Evolutionary conservation across 2,113 vertebrate genomes (phyloP), one percentile per base, ranked within the genome.

Genomic region (Otis tarda): DNA sequence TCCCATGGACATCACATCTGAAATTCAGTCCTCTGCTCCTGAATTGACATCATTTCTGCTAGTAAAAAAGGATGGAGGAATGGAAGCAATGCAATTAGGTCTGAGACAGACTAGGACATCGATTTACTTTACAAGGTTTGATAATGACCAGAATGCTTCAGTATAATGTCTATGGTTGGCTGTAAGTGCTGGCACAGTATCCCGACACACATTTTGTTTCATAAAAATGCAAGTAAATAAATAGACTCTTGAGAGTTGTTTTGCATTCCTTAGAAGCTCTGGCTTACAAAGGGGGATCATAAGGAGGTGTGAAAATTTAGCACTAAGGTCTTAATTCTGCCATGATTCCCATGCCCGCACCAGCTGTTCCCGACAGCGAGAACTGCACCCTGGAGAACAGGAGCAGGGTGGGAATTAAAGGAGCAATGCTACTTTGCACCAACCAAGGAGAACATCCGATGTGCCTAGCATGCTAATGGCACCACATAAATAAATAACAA

Each of bases 221-320:
- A 69, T 37, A 82, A 87, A 94, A 93, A 83, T 78, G 64, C 43
- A 92, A 94, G 93, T 60, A 95, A 90, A 86, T 69, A 89, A 94
- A 91, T 71, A 88, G 28, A 1, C 85, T 83, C 92, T 39, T 81
- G 88, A 80, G 73, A 92, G 17, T 39, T 64, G 19, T 22, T 90
- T 81, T 83, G 8, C 0, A 0, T 64, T 95, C 49, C 61, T 93
- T 96, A 84, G 95, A 89, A 94, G 83, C 88, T 87, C 61, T 87
- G 43, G 28, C 35, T 78, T 83, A 87, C 39, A 92, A 89, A 95
- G 7, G 9, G 14, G 20, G 21, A 83, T 88, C 52, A 57, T 92
- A 89, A 94, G 37, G 56, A 93, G n/a, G 83, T 91, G 92, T 87
- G 86, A 95, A 93, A 93, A 93, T 92, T 81, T 90, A 93, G 65